Conservation (phyloP, 2,797 vertebrate genomes). For the Anolis apletophallus region DNA sequence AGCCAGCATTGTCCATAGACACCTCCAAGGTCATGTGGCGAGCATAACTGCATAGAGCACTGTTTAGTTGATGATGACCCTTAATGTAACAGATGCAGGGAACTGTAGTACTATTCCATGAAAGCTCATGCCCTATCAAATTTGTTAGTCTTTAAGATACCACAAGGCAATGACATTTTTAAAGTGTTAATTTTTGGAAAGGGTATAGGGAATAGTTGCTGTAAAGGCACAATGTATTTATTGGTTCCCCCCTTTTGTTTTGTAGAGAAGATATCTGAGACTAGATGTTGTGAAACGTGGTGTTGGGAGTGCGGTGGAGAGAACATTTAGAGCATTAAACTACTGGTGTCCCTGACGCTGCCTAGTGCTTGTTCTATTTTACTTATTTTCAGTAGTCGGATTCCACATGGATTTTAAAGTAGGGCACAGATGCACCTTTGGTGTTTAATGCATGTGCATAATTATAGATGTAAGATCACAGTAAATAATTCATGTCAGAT, state of each 20-base stretch:
- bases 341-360: background rate
- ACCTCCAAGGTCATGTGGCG: too few species aligned
- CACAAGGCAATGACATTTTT: background rate
- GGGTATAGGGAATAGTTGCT: too few species aligned
- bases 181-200: too few species aligned
- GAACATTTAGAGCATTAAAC: background rate
- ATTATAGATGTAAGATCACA: constrained; percentile 63
- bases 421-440: constrained; percentile 71
- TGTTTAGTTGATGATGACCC: too few species aligned
- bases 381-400: constrained; percentile 52
- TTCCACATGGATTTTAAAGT: constrained; percentile 50
- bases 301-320: background rate
- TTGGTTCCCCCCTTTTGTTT: background rate
- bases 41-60: too few species aligned
- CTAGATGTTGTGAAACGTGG: background rate
- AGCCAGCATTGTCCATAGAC: too few species aligned
- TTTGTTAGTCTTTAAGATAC: background rate
- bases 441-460: constrained; percentile 51
- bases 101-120: background rate
- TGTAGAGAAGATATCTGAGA: background rate
- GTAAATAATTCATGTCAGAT: constrained; percentile 76
- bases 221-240: background rate
- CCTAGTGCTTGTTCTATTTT: background rate
- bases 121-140: background rate
- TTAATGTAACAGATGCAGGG: too few species aligned